phyloP scores from a whole-genome alignment of 2,113 vertebrate species.

The Steatornis caripensis region DNA sequence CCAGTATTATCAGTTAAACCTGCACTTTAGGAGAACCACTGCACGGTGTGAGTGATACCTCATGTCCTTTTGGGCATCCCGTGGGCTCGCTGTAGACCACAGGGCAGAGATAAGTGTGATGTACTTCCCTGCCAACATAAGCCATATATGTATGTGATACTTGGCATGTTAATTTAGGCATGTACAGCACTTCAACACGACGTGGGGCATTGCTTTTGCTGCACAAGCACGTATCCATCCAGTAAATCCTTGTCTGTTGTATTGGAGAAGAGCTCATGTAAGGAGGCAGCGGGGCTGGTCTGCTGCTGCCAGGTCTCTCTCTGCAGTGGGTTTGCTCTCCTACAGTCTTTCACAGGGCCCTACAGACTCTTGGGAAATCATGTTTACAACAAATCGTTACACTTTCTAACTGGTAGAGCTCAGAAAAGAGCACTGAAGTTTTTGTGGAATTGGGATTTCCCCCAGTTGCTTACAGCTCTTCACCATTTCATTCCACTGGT shows the following conservation, averaged over 20 bases:
- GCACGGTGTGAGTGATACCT: not conserved
- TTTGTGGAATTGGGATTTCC: not conserved
- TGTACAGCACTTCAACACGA: not conserved
- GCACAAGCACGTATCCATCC: not conserved
- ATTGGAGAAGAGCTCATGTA: not conserved
- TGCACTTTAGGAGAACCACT: not conserved
- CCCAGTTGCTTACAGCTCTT: not conserved
- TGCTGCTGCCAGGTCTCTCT: not conserved
- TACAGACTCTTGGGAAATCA: not conserved
- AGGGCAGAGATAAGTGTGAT: not conserved
- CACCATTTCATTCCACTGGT: not conserved
- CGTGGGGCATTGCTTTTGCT: not conserved
- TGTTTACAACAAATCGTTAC: not conserved
- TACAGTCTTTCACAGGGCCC: not conserved
- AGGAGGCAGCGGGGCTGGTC: not conserved
- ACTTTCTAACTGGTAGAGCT: not conserved
- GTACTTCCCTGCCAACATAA: not conserved
- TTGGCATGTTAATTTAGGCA: not conserved
- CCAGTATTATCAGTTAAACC: accelerated
- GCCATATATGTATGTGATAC: not conserved
- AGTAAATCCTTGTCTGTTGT: not conserved
- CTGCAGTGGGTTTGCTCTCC: not conserved
- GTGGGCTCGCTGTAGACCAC: accelerated
- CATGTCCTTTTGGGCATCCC: not conserved
- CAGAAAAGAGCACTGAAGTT: not conserved